phyloP scores from a whole-genome alignment of 2,113 vertebrate species.

The Ploceus nigricollis region DNA sequence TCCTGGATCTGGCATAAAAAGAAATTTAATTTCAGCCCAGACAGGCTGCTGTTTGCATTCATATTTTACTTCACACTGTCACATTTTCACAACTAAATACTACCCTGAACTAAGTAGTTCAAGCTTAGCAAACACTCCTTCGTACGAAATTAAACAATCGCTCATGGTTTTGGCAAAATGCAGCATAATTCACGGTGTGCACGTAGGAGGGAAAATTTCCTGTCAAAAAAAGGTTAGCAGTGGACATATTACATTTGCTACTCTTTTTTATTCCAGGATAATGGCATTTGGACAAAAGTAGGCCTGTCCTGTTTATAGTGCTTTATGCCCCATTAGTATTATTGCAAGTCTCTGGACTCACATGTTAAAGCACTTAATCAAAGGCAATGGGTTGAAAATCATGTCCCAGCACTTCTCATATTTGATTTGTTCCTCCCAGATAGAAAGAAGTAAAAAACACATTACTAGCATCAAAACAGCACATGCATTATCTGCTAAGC shows the following conservation, averaged over 20 bases:
- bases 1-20: not conserved
- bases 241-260: slow-evolving; percentile 84
- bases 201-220: slow-evolving; percentile 68
- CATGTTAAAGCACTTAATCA: slow-evolving; percentile 99
- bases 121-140: slow-evolving; percentile 9
- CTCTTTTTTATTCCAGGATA: slow-evolving; percentile 87
- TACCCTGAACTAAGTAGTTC: not conserved
- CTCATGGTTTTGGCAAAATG: slow-evolving; percentile 61
- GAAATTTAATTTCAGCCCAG: not conserved
- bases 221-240: slow-evolving; percentile 77
- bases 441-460: slow-evolving; percentile 85
- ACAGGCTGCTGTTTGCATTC: not conserved
- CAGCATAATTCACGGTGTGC: slow-evolving; percentile 64
- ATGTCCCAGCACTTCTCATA: slow-evolving; percentile 91
- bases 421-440: slow-evolving; percentile 98
- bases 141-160: slow-evolving; percentile 43
- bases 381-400: slow-evolving; percentile 99
- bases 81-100: not conserved
- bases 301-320: slow-evolving; percentile 74
- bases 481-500: slow-evolving; percentile 92
- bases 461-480: slow-evolving; percentile 82
- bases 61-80: not conserved
- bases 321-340: slow-evolving; percentile 98
- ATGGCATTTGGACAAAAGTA: slow-evolving; percentile 84
- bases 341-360: slow-evolving; percentile 93